phyloP scores from a whole-genome alignment of 2,888 invertebrate genomes.

The Muscina levida region DNA sequence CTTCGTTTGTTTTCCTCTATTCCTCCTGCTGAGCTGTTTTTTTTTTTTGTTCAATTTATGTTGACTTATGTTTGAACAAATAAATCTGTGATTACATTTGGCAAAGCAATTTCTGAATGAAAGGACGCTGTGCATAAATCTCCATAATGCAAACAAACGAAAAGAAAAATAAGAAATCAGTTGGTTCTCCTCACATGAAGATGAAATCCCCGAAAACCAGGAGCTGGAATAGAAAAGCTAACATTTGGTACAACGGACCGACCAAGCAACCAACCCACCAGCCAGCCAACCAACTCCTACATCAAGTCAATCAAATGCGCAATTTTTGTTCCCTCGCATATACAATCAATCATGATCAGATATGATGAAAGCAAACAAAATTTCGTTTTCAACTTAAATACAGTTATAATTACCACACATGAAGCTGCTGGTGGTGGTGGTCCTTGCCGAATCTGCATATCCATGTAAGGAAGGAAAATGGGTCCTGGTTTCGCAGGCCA shows the following conservation, averaged over 20 bases:
- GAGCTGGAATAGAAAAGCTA: conserved; percentile 14
- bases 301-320: conserved; percentile 64
- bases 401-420: conserved; percentile 66
- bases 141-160: conserved; percentile 63
- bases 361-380: conserved; percentile 65
- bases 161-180: too few species aligned
- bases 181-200: background rate
- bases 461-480: background rate
- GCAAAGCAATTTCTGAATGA: conserved; percentile 59
- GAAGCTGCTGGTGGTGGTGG: conserved; percentile 13
- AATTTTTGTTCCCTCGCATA: conserved; percentile 44
- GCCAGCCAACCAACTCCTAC: conserved; percentile 44
- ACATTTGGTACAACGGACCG: background rate
- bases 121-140: conserved; percentile 53
- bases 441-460: conserved; percentile 10
- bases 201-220: conserved; percentile 48
- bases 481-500: conserved; percentile 45
- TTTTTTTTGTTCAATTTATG: conserved; percentile 50
- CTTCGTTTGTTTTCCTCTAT: conserved; percentile 34
- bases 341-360: conserved; percentile 66
- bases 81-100: conserved; percentile 66
- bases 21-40: conserved; percentile 29
- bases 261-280: background rate
- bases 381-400: conserved; percentile 60
- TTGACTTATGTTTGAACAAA: conserved; percentile 62